phyloP scores from a whole-genome alignment of 23 tunicate species.

The Diplosoma virens region DNA sequence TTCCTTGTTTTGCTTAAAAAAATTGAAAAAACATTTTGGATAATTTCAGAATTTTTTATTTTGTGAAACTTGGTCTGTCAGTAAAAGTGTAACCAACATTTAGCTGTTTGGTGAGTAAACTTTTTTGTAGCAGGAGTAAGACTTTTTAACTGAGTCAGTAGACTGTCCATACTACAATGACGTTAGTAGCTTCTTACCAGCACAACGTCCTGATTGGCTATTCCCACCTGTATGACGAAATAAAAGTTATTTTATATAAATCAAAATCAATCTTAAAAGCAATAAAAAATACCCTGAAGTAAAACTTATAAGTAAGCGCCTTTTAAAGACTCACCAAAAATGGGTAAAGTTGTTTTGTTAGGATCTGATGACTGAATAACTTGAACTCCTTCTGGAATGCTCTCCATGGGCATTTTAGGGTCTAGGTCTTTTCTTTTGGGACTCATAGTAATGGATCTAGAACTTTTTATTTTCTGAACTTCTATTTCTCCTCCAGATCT shows the following conservation, averaged over 20 bases:
- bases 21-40: no score
- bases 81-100: no score
- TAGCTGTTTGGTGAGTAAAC: no score
- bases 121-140: no score
- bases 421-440: conserved; percentile 48
- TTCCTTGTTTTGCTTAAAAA: no score
- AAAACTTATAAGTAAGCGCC: no score
- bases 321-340: conserved; percentile 73
- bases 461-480: background rate
- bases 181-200: background rate
- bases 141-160: background rate
- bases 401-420: conserved; percentile 68
- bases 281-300: background rate
- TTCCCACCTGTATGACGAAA: conserved; percentile 30
- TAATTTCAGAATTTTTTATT: no score
- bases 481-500: conserved; percentile 28
- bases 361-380: conserved; percentile 63
- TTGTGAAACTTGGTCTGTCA: no score
- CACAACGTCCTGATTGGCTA: background rate
- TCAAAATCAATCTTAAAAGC: background rate
- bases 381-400: conserved; percentile 84
- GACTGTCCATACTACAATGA: background rate
- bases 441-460: conserved; percentile 31
- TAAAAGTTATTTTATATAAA: no score
- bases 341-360: conserved; percentile 76